Evolutionary conservation across 2,113 vertebrate genomes (phyloP).

Genomic region (Ochotona curzoniae): DNA sequence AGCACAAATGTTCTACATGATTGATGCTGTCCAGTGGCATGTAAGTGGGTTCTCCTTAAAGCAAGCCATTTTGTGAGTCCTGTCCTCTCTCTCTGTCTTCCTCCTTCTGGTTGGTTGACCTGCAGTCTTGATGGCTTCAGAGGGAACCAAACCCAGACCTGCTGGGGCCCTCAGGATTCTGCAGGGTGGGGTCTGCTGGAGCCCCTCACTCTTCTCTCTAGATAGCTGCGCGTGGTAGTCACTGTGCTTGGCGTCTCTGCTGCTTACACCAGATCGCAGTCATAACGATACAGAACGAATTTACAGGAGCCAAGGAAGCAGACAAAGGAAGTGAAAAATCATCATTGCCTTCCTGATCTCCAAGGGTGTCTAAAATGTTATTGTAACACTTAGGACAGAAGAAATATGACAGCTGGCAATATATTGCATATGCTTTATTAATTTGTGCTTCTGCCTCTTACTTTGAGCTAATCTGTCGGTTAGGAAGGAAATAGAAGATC

Average conservation of each 20-base stretch:
- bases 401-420: slow-evolving; percentile 29
- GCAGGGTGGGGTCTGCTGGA: background rate
- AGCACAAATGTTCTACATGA: background rate
- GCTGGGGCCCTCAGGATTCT: background rate
- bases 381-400: slow-evolving; percentile 41
- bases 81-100: background rate
- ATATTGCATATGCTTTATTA: slow-evolving; percentile 61
- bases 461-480: slow-evolving; percentile 46
- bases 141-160: background rate
- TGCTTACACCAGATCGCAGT: slow-evolving; percentile 19
- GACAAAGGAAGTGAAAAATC: slow-evolving; percentile 16
- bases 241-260: background rate
- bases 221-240: background rate
- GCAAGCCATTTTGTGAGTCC: background rate
- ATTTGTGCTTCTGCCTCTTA: slow-evolving; percentile 22
- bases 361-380: background rate
- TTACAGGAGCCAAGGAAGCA: slow-evolving; percentile 37
- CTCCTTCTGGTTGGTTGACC: background rate
- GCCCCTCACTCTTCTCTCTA: background rate
- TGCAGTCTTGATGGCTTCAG: background rate
- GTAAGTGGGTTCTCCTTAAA: background rate
- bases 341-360: slow-evolving; percentile 29
- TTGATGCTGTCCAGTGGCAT: background rate
- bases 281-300: slow-evolving; percentile 19
- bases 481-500: slow-evolving; percentile 66